phyloP scores from a whole-genome alignment of 1,140 invertebrate species.

The Papilio dardanus region DNA sequence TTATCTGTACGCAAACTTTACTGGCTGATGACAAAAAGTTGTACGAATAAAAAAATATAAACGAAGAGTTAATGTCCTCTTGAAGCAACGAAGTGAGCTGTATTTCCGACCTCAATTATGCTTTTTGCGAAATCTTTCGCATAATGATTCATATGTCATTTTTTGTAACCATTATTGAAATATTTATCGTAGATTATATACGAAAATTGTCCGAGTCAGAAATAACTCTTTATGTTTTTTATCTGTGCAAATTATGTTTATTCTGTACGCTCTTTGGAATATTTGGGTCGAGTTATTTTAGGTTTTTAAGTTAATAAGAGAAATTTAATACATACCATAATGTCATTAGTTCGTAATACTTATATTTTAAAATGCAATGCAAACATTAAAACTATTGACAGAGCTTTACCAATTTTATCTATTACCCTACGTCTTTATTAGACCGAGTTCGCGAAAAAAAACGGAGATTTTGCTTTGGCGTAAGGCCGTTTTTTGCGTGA shows the following conservation, averaged over 20 bases:
- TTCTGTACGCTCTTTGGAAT: background rate
- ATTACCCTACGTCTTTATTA: too few relatives aligned
- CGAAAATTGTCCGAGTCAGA: conserved; percentile 7
- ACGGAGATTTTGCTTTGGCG: too few relatives aligned
- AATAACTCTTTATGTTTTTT: background rate
- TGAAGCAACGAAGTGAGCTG: conserved; percentile 12
- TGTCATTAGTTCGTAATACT: too few relatives aligned
- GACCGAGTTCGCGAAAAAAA: too few relatives aligned
- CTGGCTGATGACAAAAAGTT: conserved; percentile 22
- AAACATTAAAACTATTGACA: too few relatives aligned
- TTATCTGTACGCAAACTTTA: conserved; percentile 6
- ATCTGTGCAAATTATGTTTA: conserved; percentile 17
- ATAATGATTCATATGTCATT: conserved; percentile 29
- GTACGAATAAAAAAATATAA: conserved; percentile 31
- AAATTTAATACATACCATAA: background rate
- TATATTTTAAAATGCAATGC: too few relatives aligned
- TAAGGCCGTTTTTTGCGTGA: too few relatives aligned
- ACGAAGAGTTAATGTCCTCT: conserved; percentile 31
- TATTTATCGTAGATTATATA: conserved; percentile 28
- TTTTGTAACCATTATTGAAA: conserved; percentile 22
- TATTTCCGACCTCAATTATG: conserved; percentile 31
- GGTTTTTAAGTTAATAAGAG: background rate
- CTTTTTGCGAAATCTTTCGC: conserved; percentile 24
- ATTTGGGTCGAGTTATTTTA: conserved; percentile 5
- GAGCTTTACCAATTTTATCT: too few relatives aligned